Evolutionary conservation across 1,140 invertebrate species (phyloP).

Genomic region (Andricus grossulariae): DNA sequence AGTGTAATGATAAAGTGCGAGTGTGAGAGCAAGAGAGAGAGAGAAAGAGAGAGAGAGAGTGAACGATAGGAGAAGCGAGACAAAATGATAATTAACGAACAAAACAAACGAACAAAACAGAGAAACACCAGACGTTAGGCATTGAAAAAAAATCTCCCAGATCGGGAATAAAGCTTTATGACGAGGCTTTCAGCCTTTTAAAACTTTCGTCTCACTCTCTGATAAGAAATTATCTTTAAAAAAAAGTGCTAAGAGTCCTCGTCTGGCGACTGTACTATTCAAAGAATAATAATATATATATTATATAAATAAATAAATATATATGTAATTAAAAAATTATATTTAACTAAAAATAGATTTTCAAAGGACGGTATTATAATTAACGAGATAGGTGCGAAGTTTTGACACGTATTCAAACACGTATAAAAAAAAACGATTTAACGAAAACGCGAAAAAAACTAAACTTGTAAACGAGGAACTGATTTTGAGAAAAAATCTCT

Average conservation of each 20-base stretch:
- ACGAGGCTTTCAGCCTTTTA: slow-evolving; percentile 55
- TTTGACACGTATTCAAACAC: slow-evolving; percentile 31
- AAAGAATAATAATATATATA: slow-evolving; percentile 60
- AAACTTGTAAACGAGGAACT: slow-evolving; percentile 27
- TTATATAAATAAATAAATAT: slow-evolving; percentile 49
- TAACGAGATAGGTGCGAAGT: slow-evolving; percentile 33
- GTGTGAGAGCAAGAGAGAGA: slow-evolving; percentile 17
- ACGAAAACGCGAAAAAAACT: slow-evolving; percentile 22
- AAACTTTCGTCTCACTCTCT: slow-evolving; percentile 49
- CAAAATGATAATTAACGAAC: slow-evolving; percentile 39
- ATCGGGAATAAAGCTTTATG: slow-evolving; percentile 54
- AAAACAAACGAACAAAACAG: slow-evolving; percentile 51
- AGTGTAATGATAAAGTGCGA: slow-evolving; percentile 18
- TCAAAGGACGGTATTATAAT: slow-evolving; percentile 46
- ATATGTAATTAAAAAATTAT: slow-evolving; percentile 50
- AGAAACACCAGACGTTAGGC: slow-evolving; percentile 43
- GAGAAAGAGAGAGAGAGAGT: slow-evolving; percentile 22
- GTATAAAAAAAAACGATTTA: slow-evolving; percentile 20
- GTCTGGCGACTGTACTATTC: slow-evolving; percentile 61
- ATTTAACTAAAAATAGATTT: slow-evolving; percentile 56
- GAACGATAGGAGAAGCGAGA: slow-evolving; percentile 35
- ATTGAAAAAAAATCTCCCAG: slow-evolving; percentile 36
- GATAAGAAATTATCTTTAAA: slow-evolving; percentile 41
- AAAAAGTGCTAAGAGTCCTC: slow-evolving; percentile 46
- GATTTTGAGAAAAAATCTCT: slow-evolving; percentile 3